These are phyloP conservation scores for Acrobasis suavella DNA, from an alignment of 2,888 invertebrate species.

Conservation along the genomic window DNA sequence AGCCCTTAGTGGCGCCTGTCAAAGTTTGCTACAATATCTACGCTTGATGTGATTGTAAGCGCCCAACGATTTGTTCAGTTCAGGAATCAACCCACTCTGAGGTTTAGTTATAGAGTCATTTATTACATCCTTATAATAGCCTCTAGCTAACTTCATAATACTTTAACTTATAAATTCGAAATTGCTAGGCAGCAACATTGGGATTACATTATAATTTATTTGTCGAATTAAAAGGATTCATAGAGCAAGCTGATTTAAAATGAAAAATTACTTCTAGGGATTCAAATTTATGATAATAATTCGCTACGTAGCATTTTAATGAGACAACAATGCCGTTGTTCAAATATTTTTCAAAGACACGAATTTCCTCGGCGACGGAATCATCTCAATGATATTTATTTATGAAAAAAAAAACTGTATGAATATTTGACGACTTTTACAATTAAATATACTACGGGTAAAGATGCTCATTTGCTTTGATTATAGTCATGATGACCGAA, in stretches of 20 bases:
- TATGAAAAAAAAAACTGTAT: no score
- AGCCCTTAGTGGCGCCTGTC: no score
- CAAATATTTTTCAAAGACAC: not conserved
- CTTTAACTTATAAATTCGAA: not conserved
- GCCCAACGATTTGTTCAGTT: no score
- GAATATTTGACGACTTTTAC: no score
- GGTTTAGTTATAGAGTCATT: not conserved
- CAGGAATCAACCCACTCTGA: no score
- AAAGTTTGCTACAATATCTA: no score
- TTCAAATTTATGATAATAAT: not conserved
- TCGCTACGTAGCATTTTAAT: slow-evolving; percentile 1
- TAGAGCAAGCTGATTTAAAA: not conserved
- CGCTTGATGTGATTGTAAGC: no score
- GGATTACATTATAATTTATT: not conserved
- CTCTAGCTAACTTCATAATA: not conserved
- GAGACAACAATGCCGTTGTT: not conserved
- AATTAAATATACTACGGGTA: no score
- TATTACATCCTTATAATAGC: not conserved
- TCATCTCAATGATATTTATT: no score
- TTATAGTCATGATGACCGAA: no score
- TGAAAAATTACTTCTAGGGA: not conserved
- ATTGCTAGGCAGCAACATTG: not conserved
- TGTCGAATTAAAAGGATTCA: not conserved
- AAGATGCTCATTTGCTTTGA: no score
- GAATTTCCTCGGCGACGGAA: not conserved